A percentile compares a stretch with the other conserved stretches of the same genome.
phyloP scores from a whole-genome alignment of 2,888 invertebrate species.

The Mantis religiosa region DNA sequence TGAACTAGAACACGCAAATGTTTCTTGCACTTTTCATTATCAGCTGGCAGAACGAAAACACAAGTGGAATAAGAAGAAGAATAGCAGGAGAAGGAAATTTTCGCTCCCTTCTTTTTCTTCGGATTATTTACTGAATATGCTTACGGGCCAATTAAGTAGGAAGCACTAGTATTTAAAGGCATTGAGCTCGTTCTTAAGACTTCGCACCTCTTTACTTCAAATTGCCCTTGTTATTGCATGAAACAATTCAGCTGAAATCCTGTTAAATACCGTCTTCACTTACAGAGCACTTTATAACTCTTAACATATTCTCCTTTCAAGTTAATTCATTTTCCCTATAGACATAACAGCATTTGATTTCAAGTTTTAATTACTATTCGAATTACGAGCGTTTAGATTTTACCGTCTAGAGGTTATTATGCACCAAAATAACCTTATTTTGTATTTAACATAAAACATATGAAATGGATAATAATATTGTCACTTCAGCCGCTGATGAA shows the following conservation, averaged over 20 bases:
- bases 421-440: no score
- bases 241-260: background rate
- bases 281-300: no score
- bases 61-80: background rate
- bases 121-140: background rate
- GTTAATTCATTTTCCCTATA: no score
- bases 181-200: background rate
- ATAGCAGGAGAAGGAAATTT: background rate
- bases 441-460: no score
- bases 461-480: no score
- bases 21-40: constrained; percentile 24
- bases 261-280: background rate
- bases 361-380: no score
- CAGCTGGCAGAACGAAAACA: background rate
- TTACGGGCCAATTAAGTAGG: background rate
- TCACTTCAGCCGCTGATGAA: no score
- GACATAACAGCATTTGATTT: no score
- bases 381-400: no score
- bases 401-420: no score
- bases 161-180: background rate
- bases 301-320: no score
- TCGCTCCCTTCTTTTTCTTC: background rate
- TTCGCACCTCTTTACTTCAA: background rate
- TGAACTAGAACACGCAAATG: constrained; percentile 24
- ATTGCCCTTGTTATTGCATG: background rate